These are phyloP conservation scores for Heliconius ethilla DNA, from an alignment of 2,888 invertebrate species.

Conservation along the genomic window DNA sequence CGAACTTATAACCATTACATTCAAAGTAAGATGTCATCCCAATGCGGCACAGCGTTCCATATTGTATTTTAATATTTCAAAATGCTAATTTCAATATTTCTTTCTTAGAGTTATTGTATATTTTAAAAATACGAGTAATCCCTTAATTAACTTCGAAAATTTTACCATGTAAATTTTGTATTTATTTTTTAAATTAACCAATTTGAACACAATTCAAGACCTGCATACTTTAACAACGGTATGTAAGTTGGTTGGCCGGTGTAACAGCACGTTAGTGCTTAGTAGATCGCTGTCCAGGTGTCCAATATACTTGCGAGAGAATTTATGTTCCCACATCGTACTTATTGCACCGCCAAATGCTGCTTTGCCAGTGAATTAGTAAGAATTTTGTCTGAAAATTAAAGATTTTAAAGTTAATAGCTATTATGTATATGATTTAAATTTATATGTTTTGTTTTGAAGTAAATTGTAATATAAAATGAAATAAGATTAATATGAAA, in stretches of 20 bases:
- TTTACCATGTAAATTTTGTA: neutral
- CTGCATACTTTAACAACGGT: slow-evolving; percentile 15
- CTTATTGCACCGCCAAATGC: slow-evolving; percentile 7
- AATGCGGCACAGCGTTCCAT: no score
- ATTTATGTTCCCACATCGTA: slow-evolving; percentile 26
- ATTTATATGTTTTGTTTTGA: no score
- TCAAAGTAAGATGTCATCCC: no score
- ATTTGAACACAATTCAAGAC: neutral
- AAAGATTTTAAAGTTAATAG: neutral
- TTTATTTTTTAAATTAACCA: neutral
- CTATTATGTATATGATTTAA: neutral
- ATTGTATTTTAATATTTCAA: no score
- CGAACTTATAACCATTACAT: no score
- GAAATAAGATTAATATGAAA: no score
- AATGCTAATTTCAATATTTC: neutral
- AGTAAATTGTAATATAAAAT: neutral
- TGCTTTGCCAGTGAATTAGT: slow-evolving; percentile 1
- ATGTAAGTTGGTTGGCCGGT: neutral
- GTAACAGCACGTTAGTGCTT: slow-evolving; percentile 20
- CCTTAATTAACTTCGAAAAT: neutral
- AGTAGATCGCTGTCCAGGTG: slow-evolving; percentile 26
- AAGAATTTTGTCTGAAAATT: slow-evolving; percentile 16
- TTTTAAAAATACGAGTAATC: neutral
- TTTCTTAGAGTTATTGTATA: neutral
- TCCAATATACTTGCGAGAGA: slow-evolving; percentile 22